Conservation (phyloP, 2,797 vertebrate species). For the Brachymystax lenok region DNA sequence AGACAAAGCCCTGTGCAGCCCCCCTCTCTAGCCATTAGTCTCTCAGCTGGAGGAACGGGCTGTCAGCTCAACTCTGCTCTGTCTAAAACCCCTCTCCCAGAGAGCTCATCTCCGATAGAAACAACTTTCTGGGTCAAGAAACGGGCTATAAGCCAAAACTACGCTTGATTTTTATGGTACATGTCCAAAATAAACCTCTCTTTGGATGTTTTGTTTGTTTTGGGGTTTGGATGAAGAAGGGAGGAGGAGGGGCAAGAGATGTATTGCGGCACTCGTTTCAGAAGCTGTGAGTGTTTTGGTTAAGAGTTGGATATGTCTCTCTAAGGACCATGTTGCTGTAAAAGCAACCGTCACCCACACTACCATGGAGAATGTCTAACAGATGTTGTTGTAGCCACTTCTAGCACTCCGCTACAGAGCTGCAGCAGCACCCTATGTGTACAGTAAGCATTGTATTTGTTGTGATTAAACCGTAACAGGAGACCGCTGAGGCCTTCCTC, state of each 20-base stretch:
- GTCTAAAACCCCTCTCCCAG: background rate
- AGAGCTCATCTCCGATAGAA: background rate
- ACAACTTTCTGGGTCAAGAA: background rate
- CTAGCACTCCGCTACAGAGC: background rate
- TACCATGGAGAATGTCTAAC: background rate
- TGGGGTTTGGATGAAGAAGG: background rate
- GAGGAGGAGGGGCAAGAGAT: background rate
- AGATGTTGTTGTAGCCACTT: background rate
- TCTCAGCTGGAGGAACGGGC: background rate
- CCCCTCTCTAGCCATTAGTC: background rate
- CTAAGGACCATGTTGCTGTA: background rate
- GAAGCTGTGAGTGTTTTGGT: background rate
- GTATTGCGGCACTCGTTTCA: background rate
- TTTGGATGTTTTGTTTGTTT: background rate
- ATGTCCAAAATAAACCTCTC: background rate
- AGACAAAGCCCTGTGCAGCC: background rate
- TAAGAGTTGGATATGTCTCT: background rate
- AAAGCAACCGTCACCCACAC: background rate
- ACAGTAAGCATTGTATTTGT: background rate
- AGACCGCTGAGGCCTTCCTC: background rate
- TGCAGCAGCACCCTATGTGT: background rate
- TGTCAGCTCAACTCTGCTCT: background rate
- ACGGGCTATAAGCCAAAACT: background rate
- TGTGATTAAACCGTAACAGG: background rate
- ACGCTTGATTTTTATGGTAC: background rate